Base-by-base conservation (phyloP, 2,113 vertebrate genomes). In the Gorsachius goisagi region DNA sequence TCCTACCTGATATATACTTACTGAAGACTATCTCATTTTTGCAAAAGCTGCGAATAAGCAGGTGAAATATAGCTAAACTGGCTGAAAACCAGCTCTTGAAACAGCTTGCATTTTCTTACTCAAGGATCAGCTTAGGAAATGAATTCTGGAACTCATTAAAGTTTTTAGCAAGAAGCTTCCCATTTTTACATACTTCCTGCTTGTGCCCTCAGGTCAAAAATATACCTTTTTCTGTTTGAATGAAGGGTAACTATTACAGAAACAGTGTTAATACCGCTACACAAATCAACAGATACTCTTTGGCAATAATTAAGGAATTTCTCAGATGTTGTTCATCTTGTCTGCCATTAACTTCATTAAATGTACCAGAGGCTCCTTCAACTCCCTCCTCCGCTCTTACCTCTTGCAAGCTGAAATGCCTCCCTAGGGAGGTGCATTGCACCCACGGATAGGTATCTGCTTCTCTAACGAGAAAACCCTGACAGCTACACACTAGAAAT, bases 371-470 rank as follows among this genome's bases (percentile, higher is more conserved):
- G 19, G 23, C 3, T 88, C 22, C 30, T 64, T 60, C 32, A 52
- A 4, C 3, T 47, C 59, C 9, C 32, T 85, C 33, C 15, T 69
- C 20, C 47, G 50, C 15, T 72, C 47, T 59, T 24, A 53, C 7
- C 32, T 44, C 56, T 30, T 18, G 3, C 22, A 82, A 55, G 13
- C 37, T 35, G 26, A 15, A 71, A 33, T 12, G 14, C 19, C 23
- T 45, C 5, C 4, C 47, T 7, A 22, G 13, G 39, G 26, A 52
- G 41, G 6, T n/a, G 16, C 9, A 6, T n/a, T 5, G 4, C 2
- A 1, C 2, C 8, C n/a, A 32, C 6, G 12, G 8, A 26, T 1
- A 7, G 15, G 4, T 27, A 72, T 71, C 24, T 56, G 27, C 27
- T 53, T n/a, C 67, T 35, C 5, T 11, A 56, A 76, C 0, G 2